Conservation (phyloP, 2,797 vertebrate species). For the Peromyscus melanophrys region DNA sequence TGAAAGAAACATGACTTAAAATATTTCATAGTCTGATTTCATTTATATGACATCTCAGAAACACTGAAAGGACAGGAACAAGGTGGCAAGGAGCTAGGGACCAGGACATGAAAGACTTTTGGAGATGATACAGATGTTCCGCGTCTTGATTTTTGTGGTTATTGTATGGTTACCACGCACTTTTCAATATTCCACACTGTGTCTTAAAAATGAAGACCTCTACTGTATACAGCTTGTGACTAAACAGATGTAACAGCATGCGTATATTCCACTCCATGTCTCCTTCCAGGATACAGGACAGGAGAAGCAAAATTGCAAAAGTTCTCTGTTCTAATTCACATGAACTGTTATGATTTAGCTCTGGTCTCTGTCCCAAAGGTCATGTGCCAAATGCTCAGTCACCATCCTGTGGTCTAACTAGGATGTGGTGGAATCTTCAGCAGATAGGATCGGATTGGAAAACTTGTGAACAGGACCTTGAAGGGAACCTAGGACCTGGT, state of each 20-base stretch:
- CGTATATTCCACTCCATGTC: neutral
- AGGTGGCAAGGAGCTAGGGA: neutral
- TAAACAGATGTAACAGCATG: neutral
- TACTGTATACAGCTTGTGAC: neutral
- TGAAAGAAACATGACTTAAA: neutral
- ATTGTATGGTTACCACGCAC: neutral
- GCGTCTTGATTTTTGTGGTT: neutral
- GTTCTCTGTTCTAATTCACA: neutral
- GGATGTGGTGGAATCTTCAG: neutral
- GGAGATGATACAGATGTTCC: neutral
- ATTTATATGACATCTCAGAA: neutral
- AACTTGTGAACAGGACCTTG: neutral
- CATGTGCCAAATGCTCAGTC: neutral
- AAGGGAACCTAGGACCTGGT: neutral
- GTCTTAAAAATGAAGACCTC: neutral
- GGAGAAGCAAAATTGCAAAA: neutral
- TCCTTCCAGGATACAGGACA: neutral
- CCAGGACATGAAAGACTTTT: neutral
- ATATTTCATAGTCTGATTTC: neutral
- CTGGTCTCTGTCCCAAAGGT: neutral
- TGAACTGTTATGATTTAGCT: neutral
- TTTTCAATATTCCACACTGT: neutral
- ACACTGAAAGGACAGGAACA: neutral
- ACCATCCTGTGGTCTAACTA: too few relatives aligned
- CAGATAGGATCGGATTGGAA: neutral